Evolutionary conservation across 2,797 vertebrate species (phyloP).

Genomic region (Pteronotus mesoamericanus): DNA sequence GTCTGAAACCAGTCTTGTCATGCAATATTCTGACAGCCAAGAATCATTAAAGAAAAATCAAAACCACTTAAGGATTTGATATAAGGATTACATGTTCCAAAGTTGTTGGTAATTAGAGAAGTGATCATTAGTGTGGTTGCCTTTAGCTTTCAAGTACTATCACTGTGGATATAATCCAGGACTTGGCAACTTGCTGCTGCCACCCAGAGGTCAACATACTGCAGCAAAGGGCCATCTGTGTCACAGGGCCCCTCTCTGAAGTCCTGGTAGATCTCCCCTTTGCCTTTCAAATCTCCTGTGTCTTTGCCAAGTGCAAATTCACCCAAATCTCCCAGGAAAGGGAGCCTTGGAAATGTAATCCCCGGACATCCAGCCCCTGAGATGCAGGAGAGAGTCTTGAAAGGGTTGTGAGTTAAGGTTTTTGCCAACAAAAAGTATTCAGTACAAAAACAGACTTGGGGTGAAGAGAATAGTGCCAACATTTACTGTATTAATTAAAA

Average conservation of each 20-base stretch:
- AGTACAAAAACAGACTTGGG: neutral
- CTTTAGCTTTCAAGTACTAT: neutral
- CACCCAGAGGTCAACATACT: conserved; percentile 53
- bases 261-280: neutral
- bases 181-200: conserved; percentile 36
- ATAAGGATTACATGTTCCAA: neutral
- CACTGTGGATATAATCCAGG: neutral
- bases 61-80: neutral
- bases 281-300: neutral
- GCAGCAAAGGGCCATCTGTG: neutral
- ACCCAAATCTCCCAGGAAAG: neutral
- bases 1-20: neutral
- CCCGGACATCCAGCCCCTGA: neutral
- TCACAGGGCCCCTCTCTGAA: neutral
- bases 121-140: neutral
- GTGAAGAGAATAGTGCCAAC: neutral
- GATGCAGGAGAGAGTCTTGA: neutral
- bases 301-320: neutral
- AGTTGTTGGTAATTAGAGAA: neutral
- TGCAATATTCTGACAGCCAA: neutral
- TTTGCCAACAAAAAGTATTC: neutral
- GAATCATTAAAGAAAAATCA: neutral
- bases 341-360: neutral
- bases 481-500: neutral
- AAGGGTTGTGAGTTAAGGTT: neutral